These are phyloP conservation scores for Mustelus asterias DNA, from an alignment of 2,113 vertebrate species.

Conservation along the genomic window DNA sequence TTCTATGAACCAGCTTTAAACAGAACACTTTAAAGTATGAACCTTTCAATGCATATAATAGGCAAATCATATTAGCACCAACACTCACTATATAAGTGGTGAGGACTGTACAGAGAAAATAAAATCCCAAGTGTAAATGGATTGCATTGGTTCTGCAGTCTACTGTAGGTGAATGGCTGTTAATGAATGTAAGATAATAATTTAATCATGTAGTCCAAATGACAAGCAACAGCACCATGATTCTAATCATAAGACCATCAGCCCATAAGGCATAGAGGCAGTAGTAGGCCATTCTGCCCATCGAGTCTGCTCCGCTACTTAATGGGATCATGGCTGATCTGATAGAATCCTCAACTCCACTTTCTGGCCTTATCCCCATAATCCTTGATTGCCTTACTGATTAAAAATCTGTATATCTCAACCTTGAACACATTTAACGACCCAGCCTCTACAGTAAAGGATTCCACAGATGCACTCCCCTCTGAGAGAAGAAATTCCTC, in stretches of 20 bases:
- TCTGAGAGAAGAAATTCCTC: no score
- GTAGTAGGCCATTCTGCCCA: no score
- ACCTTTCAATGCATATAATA: background rate
- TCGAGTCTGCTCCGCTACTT: no score
- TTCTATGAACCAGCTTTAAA: background rate
- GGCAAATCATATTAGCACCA: background rate
- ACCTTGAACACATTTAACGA: no score
- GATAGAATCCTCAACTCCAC: no score
- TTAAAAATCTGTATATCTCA: no score
- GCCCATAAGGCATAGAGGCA: no score
- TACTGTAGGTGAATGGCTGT: background rate
- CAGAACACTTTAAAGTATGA: background rate
- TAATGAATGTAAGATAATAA: background rate
- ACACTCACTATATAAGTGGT: background rate
- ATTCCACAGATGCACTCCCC: no score
- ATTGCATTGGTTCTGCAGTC: background rate
- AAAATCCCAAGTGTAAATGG: background rate
- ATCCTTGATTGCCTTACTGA: no score
- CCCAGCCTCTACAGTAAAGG: no score
- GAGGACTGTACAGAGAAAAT: background rate
- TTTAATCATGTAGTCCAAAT: background rate
- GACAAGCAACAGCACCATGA: background rate
- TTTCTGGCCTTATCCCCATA: no score
- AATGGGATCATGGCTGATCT: no score
- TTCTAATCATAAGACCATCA: background rate